Base-by-base conservation (phyloP, 2,797 vertebrate genomes). In the Triplophysa bombifrons region DNA sequence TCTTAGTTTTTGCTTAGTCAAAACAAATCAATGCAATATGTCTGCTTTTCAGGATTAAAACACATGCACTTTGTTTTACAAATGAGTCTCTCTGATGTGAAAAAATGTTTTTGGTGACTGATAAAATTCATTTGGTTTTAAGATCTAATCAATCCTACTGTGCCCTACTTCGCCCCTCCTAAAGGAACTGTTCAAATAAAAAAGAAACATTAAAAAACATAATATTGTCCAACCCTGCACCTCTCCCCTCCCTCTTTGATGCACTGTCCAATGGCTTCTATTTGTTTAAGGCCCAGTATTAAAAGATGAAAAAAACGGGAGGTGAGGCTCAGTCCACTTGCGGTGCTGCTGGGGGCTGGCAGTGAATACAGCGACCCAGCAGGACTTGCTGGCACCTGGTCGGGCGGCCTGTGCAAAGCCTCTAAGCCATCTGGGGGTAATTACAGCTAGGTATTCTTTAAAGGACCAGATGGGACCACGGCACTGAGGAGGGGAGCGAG, bases 401-500 rank as follows among this genome's bases (percentile, higher is more conserved):
- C 89, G 95, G 95, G 95, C 91, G 93, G 95, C 93, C 94, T 87
- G 87, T 92, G 92, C 50, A 89, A 92, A 91, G 91, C 78, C 92
- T 75, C 96, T 95, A 96, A 96, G 96, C 96, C 94, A 98, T 98
- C 96, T 98, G 97, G 96, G 94, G 95, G 95, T 97, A 98, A 99
- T 99, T 99, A 98, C 95, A 88, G 92, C 95, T 96, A 98, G 96
- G 96, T 98, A 97, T 96, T 99, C 96, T 98, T 96, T 96, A 95
- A 93, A 96, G 93, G 95, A 96, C 96, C 97, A 99, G 97, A 98
- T 99, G 97, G 96, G 96, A 94, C 90, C 90, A 91, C 89, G 91
- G 92, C 93, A 94, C 92, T 92, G 92, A 93, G 93, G 93, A 93
- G 91, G 68, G 60, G 76, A 53, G 64, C 22, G 56, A 76, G 69